phyloP scores from a whole-genome alignment of 2,113 vertebrate species.

The Hystrix cristata region DNA sequence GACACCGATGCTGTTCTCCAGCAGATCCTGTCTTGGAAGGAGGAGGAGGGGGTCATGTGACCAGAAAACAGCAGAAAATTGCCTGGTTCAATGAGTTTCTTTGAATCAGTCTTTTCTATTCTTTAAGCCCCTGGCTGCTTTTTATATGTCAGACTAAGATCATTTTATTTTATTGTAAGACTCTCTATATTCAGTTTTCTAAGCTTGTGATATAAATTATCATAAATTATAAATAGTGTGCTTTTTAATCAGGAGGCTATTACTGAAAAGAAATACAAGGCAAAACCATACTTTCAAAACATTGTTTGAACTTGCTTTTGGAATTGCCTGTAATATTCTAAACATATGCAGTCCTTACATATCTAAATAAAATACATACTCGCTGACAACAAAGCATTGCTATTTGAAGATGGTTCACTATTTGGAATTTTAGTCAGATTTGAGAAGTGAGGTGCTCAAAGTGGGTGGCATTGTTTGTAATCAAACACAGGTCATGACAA shows the following conservation, averaged over 20 bases:
- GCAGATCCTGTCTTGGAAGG: neutral
- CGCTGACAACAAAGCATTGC: neutral
- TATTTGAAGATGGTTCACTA: neutral
- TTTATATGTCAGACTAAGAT: neutral
- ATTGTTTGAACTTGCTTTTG: neutral
- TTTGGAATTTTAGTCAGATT: neutral
- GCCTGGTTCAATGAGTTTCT: neutral
- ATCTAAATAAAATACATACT: neutral
- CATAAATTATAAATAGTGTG: neutral
- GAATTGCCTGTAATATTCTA: neutral
- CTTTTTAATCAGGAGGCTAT: neutral
- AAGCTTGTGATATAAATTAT: neutral
- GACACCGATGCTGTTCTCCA: accelerated
- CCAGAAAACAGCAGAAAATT: neutral
- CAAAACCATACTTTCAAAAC: neutral
- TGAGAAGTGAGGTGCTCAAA: neutral
- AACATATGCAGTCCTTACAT: neutral
- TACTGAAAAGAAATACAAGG: neutral
- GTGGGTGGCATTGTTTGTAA: neutral
- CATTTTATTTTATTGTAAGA: neutral
- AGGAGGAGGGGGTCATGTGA: neutral
- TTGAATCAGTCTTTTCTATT: neutral
- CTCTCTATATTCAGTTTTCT: neutral
- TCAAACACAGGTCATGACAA: neutral
- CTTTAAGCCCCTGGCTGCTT: neutral